Conservation (phyloP, 2,113 vertebrate species). For the human (Homo sapiens) region DNA sequence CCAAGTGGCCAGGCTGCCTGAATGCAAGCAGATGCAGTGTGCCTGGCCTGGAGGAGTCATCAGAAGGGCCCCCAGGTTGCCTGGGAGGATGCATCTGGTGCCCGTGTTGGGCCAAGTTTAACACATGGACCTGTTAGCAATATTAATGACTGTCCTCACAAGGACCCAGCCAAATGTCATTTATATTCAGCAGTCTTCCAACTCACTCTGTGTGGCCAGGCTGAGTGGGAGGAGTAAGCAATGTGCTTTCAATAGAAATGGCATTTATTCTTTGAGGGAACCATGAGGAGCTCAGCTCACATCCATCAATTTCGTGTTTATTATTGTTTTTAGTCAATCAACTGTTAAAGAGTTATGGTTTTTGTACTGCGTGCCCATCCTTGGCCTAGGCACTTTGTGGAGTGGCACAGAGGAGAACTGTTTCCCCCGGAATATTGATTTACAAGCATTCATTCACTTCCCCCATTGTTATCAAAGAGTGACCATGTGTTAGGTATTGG, state of each 20-base stretch:
- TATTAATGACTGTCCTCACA: slow-evolving; percentile 64
- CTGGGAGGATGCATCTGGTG: slow-evolving; percentile 64
- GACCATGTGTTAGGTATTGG: not conserved
- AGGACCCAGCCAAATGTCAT: slow-evolving; percentile 6
- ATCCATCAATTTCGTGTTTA: not conserved
- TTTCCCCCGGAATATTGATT: not conserved
- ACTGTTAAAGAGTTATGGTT: not conserved
- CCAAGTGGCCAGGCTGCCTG: slow-evolving; percentile 43
- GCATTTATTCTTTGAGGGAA: not conserved
- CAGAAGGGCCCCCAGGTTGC: slow-evolving; percentile 19
- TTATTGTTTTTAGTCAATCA: not conserved
- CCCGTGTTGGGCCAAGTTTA: slow-evolving; percentile 61
- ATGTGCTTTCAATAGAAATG: not conserved
- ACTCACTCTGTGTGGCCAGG: slow-evolving; percentile 11
- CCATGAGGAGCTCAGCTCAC: not conserved
- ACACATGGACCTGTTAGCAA: slow-evolving; percentile 66
- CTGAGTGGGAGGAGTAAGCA: not conserved
- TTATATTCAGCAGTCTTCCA: slow-evolving; percentile 43
- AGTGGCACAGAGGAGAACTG: not conserved
- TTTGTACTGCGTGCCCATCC: not conserved
- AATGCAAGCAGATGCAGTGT: slow-evolving; percentile 46
- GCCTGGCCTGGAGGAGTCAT: slow-evolving; percentile 3
- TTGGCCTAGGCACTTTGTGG: not conserved
- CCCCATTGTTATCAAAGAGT: not conserved
- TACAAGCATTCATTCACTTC: not conserved